A percentile compares a stretch with the other conserved stretches of the same genome.
Conservation (phyloP, 2,113 vertebrate species). For the Semnornis frantzii region DNA sequence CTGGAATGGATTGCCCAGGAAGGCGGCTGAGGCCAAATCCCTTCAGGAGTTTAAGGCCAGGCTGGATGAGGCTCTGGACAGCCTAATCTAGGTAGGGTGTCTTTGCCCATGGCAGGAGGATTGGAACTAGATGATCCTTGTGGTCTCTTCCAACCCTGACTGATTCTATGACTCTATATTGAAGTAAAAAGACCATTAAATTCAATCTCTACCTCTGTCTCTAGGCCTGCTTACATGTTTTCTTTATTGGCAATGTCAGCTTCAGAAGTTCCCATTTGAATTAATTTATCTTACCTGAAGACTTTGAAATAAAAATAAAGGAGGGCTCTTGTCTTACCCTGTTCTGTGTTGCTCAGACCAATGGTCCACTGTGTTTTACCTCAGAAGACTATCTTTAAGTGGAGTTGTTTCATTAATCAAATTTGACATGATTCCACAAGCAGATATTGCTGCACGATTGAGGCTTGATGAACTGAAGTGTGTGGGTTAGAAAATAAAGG, state of each 20-base stretch:
- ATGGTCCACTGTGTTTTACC: not conserved
- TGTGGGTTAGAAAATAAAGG: not conserved
- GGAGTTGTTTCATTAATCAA: not conserved
- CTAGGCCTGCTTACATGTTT: not conserved
- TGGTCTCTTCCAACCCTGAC: too few species aligned
- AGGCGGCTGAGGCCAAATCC: too few species aligned
- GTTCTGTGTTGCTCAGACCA: not conserved
- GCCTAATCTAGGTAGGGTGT: too few species aligned
- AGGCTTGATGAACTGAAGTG: not conserved
- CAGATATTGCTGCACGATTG: not conserved
- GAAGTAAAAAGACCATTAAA: not conserved
- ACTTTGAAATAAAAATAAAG: conserved; percentile 35
- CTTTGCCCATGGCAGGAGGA: too few species aligned
- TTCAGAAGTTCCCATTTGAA: not conserved
- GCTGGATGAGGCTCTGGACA: too few species aligned
- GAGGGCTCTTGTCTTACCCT: not conserved
- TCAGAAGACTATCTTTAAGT: not conserved
- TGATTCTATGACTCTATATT: too few species aligned
- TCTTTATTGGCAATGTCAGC: not conserved
- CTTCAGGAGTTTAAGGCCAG: too few species aligned
- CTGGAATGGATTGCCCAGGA: too few species aligned
- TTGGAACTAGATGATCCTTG: too few species aligned
- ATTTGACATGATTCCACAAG: conserved; percentile 6
- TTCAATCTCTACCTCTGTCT: not conserved
- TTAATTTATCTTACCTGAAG: conserved; percentile 18